Conservation (phyloP, 2,113 vertebrate species). For the Callipepla californica region DNA sequence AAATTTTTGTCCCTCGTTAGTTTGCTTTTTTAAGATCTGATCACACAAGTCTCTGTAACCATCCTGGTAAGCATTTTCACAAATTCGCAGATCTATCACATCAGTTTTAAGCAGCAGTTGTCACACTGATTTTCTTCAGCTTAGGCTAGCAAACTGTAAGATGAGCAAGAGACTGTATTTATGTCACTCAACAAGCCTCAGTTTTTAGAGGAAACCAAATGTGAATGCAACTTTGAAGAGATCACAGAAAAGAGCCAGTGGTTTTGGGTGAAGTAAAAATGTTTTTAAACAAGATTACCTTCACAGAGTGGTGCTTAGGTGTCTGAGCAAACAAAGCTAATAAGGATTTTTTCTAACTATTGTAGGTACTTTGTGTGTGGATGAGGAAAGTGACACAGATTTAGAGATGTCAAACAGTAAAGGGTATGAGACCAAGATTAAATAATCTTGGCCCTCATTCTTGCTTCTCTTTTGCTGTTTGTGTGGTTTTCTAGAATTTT, state of each 20-base stretch:
- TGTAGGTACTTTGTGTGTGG: no score
- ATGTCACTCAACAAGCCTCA: not conserved
- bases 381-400: not conserved
- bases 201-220: not conserved
- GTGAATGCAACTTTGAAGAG: not conserved
- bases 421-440: not conserved
- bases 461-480: no score
- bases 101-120: not conserved
- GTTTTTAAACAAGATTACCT: not conserved
- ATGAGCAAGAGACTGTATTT: not conserved
- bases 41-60: not conserved
- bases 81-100: not conserved
- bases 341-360: not conserved
- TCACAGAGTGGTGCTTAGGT: not conserved
- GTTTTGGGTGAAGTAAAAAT: not conserved
- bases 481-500: no score
- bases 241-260: not conserved
- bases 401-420: not conserved
- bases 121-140: not conserved
- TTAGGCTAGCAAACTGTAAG: not conserved
- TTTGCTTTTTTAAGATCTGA: not conserved
- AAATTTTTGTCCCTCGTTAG: not conserved
- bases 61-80: not conserved
- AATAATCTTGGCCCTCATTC: not conserved
- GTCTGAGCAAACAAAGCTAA: not conserved